These are phyloP conservation scores for Aleiodes alternator DNA, from an alignment of 2,888 invertebrate genomes.

Conservation along the genomic window DNA sequence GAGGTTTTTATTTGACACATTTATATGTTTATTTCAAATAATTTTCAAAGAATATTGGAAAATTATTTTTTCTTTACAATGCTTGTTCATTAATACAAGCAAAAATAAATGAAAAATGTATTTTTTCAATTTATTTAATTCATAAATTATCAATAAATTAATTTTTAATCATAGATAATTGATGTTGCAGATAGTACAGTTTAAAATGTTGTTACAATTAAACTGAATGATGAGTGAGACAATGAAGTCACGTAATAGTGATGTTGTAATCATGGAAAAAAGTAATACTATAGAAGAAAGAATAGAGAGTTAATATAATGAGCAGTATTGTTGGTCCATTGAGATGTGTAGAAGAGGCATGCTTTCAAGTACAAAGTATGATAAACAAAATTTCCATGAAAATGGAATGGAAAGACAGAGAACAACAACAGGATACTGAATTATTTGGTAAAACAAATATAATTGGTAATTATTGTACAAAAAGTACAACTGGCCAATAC, in stretches of 20 bases:
- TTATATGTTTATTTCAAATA: no score
- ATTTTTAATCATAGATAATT: no score
- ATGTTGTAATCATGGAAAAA: not conserved
- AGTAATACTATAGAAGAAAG: not conserved
- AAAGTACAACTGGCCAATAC: slow-evolving; percentile 63
- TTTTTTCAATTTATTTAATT: no score
- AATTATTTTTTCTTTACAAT: no score
- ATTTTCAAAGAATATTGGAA: no score
- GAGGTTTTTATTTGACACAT: no score
- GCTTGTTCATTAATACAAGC: no score
- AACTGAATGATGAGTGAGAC: not conserved
- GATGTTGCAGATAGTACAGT: no score
- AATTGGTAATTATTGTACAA: slow-evolving; percentile 63
- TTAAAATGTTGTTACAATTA: not conserved
- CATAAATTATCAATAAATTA: no score
- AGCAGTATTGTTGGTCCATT: not conserved
- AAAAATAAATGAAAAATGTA: no score
- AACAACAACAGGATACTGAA: slow-evolving; percentile 58
- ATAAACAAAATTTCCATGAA: slow-evolving; percentile 65
- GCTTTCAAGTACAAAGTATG: slow-evolving; percentile 62
- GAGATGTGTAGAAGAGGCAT: slow-evolving; percentile 4
- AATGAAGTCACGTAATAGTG: not conserved
- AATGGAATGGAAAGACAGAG: slow-evolving; percentile 53
- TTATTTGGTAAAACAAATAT: slow-evolving; percentile 60
- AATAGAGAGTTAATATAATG: slow-evolving; percentile 6